A percentile compares a stretch with the other conserved stretches of the same genome.
phyloP scores from a whole-genome alignment of 2,113 vertebrate species.

The Bufo gargarizans region DNA sequence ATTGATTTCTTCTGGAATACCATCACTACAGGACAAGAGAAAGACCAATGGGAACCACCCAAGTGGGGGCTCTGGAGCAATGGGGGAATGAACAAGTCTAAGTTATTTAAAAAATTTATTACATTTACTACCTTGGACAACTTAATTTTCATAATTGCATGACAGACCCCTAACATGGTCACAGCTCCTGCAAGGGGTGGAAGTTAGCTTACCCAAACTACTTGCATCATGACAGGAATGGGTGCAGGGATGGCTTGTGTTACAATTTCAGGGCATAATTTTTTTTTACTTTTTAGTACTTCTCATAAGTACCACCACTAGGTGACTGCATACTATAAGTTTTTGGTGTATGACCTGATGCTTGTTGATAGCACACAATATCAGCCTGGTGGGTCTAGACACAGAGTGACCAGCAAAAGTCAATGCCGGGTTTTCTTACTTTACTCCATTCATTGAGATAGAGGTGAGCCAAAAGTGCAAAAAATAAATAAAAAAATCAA shows the following conservation, averaged over 20 bases:
- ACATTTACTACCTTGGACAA: not conserved
- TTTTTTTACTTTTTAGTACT: not conserved
- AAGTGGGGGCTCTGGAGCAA: no score
- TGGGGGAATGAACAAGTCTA: no score
- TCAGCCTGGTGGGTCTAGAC: conserved; percentile 46
- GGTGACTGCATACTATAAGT: conserved; percentile 1
- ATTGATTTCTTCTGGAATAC: not conserved
- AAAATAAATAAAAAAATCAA: conserved; percentile 49
- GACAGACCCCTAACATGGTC: not conserved
- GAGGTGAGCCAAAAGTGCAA: conserved; percentile 45
- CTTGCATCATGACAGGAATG: not conserved
- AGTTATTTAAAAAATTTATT: not conserved
- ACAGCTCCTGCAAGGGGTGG: no score
- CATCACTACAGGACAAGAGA: no score
- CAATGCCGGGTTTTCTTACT: conserved; percentile 25
- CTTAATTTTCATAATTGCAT: not conserved
- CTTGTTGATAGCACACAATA: not conserved
- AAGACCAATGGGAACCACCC: no score
- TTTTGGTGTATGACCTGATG: not conserved
- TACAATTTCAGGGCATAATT: not conserved
- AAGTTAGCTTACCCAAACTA: no score
- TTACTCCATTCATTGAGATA: conserved; percentile 42
- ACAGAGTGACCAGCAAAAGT: conserved; percentile 11
- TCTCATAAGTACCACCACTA: not conserved
- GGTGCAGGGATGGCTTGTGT: no score